Evolutionary conservation across 2,888 invertebrate species (phyloP).

Genomic region (Ophion costatus): DNA sequence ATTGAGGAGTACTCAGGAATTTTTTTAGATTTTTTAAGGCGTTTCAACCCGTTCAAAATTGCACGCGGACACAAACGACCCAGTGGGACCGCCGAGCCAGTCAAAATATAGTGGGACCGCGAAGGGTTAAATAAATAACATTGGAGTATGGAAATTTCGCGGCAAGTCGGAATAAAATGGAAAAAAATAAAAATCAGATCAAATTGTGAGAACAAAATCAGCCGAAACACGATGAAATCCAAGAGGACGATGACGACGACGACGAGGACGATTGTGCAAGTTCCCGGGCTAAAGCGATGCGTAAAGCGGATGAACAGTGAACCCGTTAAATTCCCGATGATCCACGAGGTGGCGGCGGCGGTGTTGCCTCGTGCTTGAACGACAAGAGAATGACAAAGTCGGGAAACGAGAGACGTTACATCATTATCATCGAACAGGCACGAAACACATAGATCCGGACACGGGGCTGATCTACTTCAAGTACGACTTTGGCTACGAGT

Average conservation of each 20-base stretch:
- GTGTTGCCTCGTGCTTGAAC: background rate
- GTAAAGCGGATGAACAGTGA: slow-evolving; percentile 13
- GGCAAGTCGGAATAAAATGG: background rate
- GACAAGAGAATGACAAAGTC: slow-evolving; percentile 25
- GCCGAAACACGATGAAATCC: too few species aligned
- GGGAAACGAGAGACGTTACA: slow-evolving; percentile 16
- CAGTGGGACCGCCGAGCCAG: too few species aligned
- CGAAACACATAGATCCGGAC: slow-evolving; percentile 90
- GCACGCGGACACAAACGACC: too few species aligned
- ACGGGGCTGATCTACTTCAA: slow-evolving; percentile 92
- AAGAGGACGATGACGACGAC: too few species aligned
- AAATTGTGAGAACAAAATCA: background rate
- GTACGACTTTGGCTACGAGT: slow-evolving; percentile 92
- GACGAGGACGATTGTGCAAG: too few species aligned
- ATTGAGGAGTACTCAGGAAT: too few species aligned
- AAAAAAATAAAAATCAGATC: background rate
- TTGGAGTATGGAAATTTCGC: too few species aligned
- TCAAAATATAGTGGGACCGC: too few species aligned
- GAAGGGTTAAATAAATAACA: too few species aligned
- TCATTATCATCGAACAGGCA: slow-evolving; percentile 85
- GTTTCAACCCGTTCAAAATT: too few species aligned
- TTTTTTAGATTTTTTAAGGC: too few species aligned
- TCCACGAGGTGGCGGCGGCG: background rate
- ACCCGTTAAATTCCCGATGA: slow-evolving; percentile 2
- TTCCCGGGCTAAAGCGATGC: too few species aligned